Base-by-base conservation (phyloP, 1,140 invertebrate genomes). In the Diplogasteroides magnus region DNA sequence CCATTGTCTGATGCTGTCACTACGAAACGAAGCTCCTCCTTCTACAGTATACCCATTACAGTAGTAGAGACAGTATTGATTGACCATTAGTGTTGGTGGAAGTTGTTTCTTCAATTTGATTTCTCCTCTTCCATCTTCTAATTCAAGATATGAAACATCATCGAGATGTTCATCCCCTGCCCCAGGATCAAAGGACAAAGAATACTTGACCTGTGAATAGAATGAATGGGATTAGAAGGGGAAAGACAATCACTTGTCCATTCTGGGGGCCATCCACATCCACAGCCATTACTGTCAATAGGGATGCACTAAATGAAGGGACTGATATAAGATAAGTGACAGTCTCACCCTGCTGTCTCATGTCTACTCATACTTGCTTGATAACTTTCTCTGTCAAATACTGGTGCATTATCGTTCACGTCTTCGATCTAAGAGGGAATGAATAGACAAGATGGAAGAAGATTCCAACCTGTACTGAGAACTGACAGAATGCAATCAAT, bases 401-500 rank as follows among this genome's bases (percentile, higher is more conserved):
- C 63, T 15, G 80, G 79, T 14, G 74, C 61, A 68, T 82, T 80
- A 56, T 82, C 79, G 62, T 81, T 81, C 19, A 77, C 71, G 55
- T 80, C 79, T 15, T 75, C 57, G 2, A 81, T 48, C 37, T 48
- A 11, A 19, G 37, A 48, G 19, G 6, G 37, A 48, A 48, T 19
- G 19, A 6, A 48, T 48, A 11, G 37, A 11, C 6, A 48, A 11
- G 37, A 48, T 48, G 37, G n/a, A n/a, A n/a, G 37, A 48, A 48
- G 6, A 48, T 6, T 6, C 19, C 6, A 48, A 48, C 73, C 67
- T 78, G 72, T 2, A 81, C 80, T 14, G 75, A 77, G 64, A 81
- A 81, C 57, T 80, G 78, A 69, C 79, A 81, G 64, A 81, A 81
- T 32, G 80, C 79, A 61, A 81, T 81, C 37, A 81, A 58, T 11